A percentile compares a stretch with the other conserved stretches of the same genome.
phyloP scores from a whole-genome alignment of 2,888 invertebrate species.

The Corbicula japonica region DNA sequence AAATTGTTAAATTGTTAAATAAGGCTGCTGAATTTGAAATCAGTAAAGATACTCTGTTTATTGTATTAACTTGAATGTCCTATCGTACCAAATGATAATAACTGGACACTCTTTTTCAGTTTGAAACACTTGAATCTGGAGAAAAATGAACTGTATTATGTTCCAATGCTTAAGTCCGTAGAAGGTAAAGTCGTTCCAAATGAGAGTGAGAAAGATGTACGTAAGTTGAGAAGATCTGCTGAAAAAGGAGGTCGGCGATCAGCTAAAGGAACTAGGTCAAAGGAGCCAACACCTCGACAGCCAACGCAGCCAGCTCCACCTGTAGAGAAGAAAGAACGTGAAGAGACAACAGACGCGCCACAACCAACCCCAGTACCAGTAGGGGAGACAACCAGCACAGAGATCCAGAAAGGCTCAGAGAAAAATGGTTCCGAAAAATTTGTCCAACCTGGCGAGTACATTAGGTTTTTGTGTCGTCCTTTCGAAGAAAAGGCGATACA shows the following conservation, averaged over 20 bases:
- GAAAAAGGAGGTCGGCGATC: slow-evolving; percentile 66
- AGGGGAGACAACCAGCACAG: too few species aligned
- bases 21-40: too few species aligned
- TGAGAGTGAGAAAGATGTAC: slow-evolving; percentile 66
- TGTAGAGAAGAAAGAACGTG: slow-evolving; percentile 28
- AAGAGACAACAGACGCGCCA: slow-evolving; percentile 44
- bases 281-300: slow-evolving; percentile 39
- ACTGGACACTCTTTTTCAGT: slow-evolving; percentile 67
- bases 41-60: too few species aligned
- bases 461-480: too few species aligned
- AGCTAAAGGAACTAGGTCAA: slow-evolving; percentile 57
- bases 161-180: slow-evolving; percentile 84
- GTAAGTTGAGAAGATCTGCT: slow-evolving; percentile 57
- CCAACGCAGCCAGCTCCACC: too few species aligned
- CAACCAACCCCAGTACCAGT: slow-evolving; percentile 53
- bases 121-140: slow-evolving; percentile 84
- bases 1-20: too few species aligned
- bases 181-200: slow-evolving; percentile 81
- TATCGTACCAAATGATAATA: neutral
- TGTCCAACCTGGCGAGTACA: slow-evolving; percentile 25
- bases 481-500: too few species aligned
- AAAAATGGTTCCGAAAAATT: slow-evolving; percentile 14
- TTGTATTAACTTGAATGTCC: too few species aligned
- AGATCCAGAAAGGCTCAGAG: slow-evolving; percentile 17
- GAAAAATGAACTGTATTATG: slow-evolving; percentile 83